Evolutionary conservation across 2,113 vertebrate species (phyloP).

Genomic region (Lucifuga dentata): DNA sequence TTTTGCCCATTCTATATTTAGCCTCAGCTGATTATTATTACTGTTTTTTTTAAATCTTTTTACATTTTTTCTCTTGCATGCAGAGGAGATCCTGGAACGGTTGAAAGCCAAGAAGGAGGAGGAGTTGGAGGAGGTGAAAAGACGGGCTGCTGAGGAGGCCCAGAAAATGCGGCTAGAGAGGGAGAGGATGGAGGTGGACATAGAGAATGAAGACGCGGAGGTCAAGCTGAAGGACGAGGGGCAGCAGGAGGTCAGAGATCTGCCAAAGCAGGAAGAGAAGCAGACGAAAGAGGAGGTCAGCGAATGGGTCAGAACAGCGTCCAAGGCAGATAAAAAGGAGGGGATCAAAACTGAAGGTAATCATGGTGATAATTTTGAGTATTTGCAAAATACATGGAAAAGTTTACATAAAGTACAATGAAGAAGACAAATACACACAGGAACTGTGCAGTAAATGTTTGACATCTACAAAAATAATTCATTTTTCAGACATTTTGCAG

Average conservation of each 20-base stretch:
- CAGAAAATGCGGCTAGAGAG: conserved; percentile 82
- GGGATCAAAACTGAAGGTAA: conserved; percentile 71
- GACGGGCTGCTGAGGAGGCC: conserved; percentile 82
- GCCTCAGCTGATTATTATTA: too few relatives aligned
- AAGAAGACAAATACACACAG: too few relatives aligned
- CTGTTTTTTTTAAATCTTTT: background rate
- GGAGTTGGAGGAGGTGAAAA: conserved; percentile 87
- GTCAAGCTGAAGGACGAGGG: conserved; percentile 77
- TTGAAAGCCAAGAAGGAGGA: conserved; percentile 88
- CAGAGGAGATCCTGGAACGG: conserved; percentile 91
- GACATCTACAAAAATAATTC: too few relatives aligned
- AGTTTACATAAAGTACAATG: too few relatives aligned
- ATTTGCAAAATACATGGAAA: background rate
- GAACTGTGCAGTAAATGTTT: too few relatives aligned
- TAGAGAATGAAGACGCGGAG: conserved; percentile 78
- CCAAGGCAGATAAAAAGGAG: conserved; percentile 68
- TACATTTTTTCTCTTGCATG: background rate
- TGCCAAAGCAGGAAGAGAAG: conserved; percentile 70
- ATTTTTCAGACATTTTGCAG: too few relatives aligned
- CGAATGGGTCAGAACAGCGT: conserved; percentile 37
- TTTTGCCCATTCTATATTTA: too few relatives aligned
- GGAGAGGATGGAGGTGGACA: conserved; percentile 73
- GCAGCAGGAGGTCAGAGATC: conserved; percentile 75
- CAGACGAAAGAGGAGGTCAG: conserved; percentile 65
- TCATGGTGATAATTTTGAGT: background rate